phyloP scores from a whole-genome alignment of 2,797 vertebrate genomes.

The Sorex maritimensis region DNA sequence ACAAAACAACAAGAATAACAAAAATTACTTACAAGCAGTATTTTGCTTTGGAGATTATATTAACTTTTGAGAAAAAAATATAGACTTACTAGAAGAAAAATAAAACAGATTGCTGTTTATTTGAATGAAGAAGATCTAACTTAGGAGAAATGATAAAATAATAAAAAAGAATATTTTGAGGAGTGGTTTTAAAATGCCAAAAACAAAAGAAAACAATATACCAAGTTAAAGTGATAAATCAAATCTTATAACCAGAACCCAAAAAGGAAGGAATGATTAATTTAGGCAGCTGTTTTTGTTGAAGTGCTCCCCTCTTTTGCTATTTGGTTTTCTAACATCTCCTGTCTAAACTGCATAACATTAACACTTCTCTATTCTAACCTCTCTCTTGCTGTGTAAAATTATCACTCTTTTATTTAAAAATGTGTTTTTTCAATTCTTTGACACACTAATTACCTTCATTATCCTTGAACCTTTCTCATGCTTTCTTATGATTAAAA shows the following conservation, averaged over 20 bases:
- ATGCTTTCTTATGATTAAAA: conserved; percentile 66
- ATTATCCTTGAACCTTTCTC: conserved; percentile 88
- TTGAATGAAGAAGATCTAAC: conserved; percentile 77
- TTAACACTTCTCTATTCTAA: conserved; percentile 89
- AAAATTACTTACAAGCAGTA: conserved; percentile 63
- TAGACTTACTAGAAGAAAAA: conserved; percentile 47
- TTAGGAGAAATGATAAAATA: conserved; percentile 72
- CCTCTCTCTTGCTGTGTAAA: conserved; percentile 90
- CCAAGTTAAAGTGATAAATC: conserved; percentile 68
- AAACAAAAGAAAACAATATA: conserved; percentile 56
- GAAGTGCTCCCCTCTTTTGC: conserved; percentile 77
- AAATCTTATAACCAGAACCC: conserved; percentile 69
- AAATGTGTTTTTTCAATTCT: conserved; percentile 89
- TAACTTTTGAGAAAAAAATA: conserved; percentile 75
- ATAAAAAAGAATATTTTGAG: background rate
- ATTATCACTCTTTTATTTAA: conserved; percentile 90
- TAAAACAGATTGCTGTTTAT: conserved; percentile 73
- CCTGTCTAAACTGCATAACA: conserved; percentile 87
- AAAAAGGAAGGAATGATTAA: conserved; percentile 84
- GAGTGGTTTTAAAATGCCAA: conserved; percentile 65
- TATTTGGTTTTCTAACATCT: conserved; percentile 83
- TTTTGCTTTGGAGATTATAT: conserved; percentile 77
- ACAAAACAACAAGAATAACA: too few relatives aligned
- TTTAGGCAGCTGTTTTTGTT: conserved; percentile 79
- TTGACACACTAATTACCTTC: conserved; percentile 89